These are phyloP conservation scores for Hydropsyche betteni DNA, from an alignment of 2,888 invertebrate genomes.

Conservation along the genomic window DNA sequence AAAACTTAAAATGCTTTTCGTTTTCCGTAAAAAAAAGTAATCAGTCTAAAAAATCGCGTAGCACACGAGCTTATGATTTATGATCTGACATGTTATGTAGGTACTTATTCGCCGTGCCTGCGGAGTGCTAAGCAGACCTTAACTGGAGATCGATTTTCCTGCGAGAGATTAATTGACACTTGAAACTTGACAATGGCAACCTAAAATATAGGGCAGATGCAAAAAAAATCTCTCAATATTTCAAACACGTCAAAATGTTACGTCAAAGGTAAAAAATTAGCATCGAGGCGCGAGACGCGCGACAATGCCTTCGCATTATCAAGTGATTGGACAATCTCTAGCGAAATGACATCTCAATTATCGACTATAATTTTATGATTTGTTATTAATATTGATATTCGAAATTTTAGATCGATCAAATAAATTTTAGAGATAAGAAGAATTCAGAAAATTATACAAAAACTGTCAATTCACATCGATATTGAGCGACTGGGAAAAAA, in stretches of 20 bases:
- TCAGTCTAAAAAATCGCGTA: slow-evolving; percentile 29
- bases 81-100: slow-evolving; percentile 30
- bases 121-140: slow-evolving; percentile 29
- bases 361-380: no score
- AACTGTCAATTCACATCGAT: no score
- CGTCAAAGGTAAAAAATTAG: slow-evolving; percentile 15
- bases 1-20: slow-evolving; percentile 27
- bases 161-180: slow-evolving; percentile 29
- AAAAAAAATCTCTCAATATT: slow-evolving; percentile 26
- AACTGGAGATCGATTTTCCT: slow-evolving; percentile 25
- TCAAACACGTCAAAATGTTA: slow-evolving; percentile 2
- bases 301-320: background rate
- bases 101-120: slow-evolving; percentile 22
- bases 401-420: no score
- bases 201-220: slow-evolving; percentile 28
- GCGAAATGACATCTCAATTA: no score
- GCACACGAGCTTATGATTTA: slow-evolving; percentile 28
- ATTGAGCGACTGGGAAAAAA: no score
- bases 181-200: slow-evolving; percentile 32
- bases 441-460: no score
- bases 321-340: background rate
- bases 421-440: no score
- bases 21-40: slow-evolving; percentile 27
- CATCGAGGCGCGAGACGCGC: background rate
- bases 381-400: no score